Conservation (phyloP, 2,888 invertebrate species). For the Eupithecia pulchellata region DNA sequence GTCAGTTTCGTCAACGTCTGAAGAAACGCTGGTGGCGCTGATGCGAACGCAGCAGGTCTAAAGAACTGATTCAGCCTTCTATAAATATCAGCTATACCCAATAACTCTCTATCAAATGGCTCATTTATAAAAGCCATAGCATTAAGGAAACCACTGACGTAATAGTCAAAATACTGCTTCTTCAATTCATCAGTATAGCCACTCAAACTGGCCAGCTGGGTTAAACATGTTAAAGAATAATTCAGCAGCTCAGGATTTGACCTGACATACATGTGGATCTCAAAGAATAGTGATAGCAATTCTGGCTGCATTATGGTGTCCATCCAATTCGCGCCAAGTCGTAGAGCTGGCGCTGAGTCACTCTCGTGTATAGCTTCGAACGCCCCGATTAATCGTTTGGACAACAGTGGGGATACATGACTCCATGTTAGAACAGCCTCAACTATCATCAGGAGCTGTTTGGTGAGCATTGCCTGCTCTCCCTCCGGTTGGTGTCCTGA, state of each 20-base stretch:
- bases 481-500: constrained; percentile 80
- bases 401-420: constrained; percentile 88
- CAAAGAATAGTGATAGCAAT: constrained; percentile 91
- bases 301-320: constrained; percentile 91
- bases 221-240: constrained; percentile 92
- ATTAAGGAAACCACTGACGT: constrained; percentile 75
- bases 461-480: constrained; percentile 85
- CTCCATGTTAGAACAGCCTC: constrained; percentile 93
- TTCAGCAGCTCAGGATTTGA: constrained; percentile 90
- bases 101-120: constrained; percentile 74
- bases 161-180: constrained; percentile 78
- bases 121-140: constrained; percentile 74
- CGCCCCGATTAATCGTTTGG: constrained; percentile 89
- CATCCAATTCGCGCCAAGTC: constrained; percentile 89
- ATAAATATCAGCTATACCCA: constrained; percentile 79
- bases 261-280: constrained; percentile 92
- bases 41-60: constrained; percentile 71
- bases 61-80: constrained; percentile 78
- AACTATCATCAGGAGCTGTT: constrained; percentile 90
- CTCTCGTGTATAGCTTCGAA: constrained; percentile 89
- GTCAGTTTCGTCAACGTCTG: constrained; percentile 76
- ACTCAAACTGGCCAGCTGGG: constrained; percentile 87
- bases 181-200: constrained; percentile 71
- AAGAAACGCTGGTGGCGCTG: constrained; percentile 73
- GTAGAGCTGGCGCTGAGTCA: constrained; percentile 87